Conservation (phyloP, 2,797 vertebrate genomes). For the Dermochelys coriacea region DNA sequence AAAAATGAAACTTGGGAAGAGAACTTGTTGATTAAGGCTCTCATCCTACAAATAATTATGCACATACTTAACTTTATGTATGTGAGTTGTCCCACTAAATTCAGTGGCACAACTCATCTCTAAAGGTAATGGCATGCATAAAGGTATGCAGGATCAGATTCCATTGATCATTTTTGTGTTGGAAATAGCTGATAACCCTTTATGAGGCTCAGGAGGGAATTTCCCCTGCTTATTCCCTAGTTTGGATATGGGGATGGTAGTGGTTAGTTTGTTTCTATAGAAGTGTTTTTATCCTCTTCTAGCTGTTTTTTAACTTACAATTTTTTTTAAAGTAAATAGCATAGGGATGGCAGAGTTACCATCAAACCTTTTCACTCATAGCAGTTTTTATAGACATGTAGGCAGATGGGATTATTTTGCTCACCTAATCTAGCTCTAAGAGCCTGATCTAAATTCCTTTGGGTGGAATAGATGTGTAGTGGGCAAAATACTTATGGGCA, state of each 20-base stretch:
- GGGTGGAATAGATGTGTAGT: not conserved
- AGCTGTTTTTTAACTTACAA: no score
- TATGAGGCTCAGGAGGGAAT: not conserved
- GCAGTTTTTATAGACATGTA: not conserved
- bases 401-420: not conserved
- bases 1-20: not conserved
- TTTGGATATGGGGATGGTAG: no score
- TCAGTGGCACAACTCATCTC: not conserved
- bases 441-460: not conserved
- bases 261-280: no score
- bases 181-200: not conserved
- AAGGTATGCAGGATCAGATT: not conserved
- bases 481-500: not conserved
- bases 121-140: not conserved
- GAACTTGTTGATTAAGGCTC: not conserved
- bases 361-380: not conserved
- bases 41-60: not conserved
- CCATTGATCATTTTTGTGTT: not conserved
- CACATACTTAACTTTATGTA: not conserved
- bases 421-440: not conserved
- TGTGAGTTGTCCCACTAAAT: not conserved
- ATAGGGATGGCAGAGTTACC: fast-evolving
- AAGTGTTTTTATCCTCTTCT: no score
- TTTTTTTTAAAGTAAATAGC: no score
- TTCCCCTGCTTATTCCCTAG: not conserved